phyloP scores from a whole-genome alignment of 2,797 vertebrate genomes.

The Typhlichthys subterraneus region DNA sequence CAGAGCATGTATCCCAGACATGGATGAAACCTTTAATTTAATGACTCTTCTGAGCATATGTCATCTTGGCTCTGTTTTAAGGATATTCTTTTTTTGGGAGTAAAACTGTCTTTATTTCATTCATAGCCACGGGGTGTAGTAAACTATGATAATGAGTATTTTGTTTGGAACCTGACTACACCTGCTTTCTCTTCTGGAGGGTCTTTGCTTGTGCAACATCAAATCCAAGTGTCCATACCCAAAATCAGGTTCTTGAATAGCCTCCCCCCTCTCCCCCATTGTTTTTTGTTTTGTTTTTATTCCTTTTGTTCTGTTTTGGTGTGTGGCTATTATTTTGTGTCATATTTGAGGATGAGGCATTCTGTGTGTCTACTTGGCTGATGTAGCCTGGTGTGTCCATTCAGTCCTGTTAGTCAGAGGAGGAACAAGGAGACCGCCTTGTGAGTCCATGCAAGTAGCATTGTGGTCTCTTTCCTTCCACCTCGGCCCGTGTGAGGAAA shows the following conservation, averaged over 20 bases:
- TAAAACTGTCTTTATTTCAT: not conserved
- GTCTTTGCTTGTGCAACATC: slow-evolving; percentile 51
- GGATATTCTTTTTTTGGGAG: not conserved
- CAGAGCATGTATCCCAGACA: slow-evolving; percentile 15
- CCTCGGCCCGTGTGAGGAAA: slow-evolving; percentile 2
- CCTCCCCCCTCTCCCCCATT: slow-evolving; percentile 45
- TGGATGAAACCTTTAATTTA: slow-evolving; percentile 15
- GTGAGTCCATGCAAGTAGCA: slow-evolving; percentile 27
- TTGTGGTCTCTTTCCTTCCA: slow-evolving; percentile 33
- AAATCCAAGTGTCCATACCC: slow-evolving; percentile 60
- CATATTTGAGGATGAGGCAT: slow-evolving; percentile 57
- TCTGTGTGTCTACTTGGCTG: slow-evolving; percentile 65
- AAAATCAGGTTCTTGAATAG: slow-evolving; percentile 61
- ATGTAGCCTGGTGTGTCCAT: slow-evolving; percentile 67
- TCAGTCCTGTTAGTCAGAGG: slow-evolving; percentile 45
- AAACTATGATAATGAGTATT: slow-evolving; percentile 40
- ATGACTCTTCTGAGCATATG: slow-evolving; percentile 1
- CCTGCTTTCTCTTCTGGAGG: slow-evolving; percentile 47
- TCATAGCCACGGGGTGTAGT: slow-evolving; percentile 17
- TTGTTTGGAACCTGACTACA: slow-evolving; percentile 52
- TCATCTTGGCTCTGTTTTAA: slow-evolving; percentile 3
- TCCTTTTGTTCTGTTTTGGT: slow-evolving; percentile 4
- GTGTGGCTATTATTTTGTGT: slow-evolving; percentile 11
- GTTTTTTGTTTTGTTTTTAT: slow-evolving; percentile 12
- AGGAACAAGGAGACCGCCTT: slow-evolving; percentile 24